Conservation (phyloP, 2,113 vertebrate genomes). For the Pantherophis guttatus region DNA sequence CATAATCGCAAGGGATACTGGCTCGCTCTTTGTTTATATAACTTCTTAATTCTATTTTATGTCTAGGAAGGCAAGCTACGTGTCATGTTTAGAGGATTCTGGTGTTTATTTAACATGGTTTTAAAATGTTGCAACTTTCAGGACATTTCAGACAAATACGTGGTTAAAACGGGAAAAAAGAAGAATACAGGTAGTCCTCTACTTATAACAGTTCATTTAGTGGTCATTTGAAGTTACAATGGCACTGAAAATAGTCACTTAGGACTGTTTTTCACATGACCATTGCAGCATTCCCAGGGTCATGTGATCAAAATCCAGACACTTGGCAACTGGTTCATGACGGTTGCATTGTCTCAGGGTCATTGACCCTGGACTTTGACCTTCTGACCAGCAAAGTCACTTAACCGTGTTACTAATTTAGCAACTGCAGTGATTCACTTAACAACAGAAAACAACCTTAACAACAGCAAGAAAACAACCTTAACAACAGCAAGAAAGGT, state of each 20-base stretch:
- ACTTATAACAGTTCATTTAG: neutral
- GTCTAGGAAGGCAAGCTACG: neutral
- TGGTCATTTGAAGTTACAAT: neutral
- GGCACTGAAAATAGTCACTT: neutral
- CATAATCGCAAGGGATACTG: neutral
- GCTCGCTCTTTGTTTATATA: slow-evolving; percentile 17
- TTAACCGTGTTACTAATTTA: neutral
- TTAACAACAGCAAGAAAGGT: neutral
- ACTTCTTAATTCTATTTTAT: slow-evolving; percentile 6
- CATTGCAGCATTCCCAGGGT: too few species aligned
- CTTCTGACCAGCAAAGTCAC: neutral
- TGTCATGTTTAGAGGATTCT: neutral
- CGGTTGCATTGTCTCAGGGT: too few species aligned
- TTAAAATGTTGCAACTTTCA: neutral
- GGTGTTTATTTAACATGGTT: neutral
- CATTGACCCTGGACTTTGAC: neutral
- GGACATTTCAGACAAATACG: neutral
- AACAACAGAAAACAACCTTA: neutral
- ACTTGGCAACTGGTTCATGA: too few species aligned
- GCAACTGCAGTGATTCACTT: neutral
- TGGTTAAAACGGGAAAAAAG: neutral
- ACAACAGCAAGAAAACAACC: too few species aligned
- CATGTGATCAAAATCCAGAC: too few species aligned
- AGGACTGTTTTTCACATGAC: too few species aligned
- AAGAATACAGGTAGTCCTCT: neutral